Evolutionary conservation across 1,140 invertebrate genomes (phyloP), one percentile per base, ranked within the genome.

Genomic region (Drosophila lini): DNA sequence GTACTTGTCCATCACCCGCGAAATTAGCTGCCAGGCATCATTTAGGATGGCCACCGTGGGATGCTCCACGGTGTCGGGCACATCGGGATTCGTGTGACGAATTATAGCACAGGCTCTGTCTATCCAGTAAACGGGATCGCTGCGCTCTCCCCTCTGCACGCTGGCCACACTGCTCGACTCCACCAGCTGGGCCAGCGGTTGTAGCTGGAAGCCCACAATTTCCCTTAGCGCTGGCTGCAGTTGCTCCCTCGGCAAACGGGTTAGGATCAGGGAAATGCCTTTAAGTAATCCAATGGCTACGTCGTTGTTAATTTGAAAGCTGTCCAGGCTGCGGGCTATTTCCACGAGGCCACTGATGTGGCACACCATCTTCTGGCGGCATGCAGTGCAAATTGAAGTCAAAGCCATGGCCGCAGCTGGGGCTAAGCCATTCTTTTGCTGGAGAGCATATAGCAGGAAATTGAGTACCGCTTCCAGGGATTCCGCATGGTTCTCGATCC

Each of bases 71-170:
- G 94, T 93, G 42, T 93, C 92, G 34, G 77, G 67, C 16, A 95
- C 93, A 74, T 93, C 93, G 42, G 95, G 94, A 92, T 95, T 95
- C 42, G 96, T 95, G 92, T 97, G 94, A 68, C 96, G 95, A 93
- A 99, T 98, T 70, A 99, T 95, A 45, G 97, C 96, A 19, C 98
- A 95, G 62, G 99, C 93, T 81, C 98, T 94, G 93, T 99, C 98
- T 42, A 99, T 93, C 97, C 98, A 99, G 64, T 97, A 93, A 22
- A 95, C 95, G n/a, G 98, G 98, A 94, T 99, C 98, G 40, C 93
- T 94, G 78, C 95, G 78, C 34, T 93, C 77, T 58, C 92, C 93
- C 74, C 93, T 93, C 68, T 93, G 86, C 81, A 74, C 79, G 44
- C 90, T 71, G 60, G 64, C 67, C 9, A 1, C 38, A 56, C 60